Evolutionary conservation across 2,113 vertebrate species (phyloP), one percentile per base, ranked within the genome.

Genomic region (Piprites chloris): DNA sequence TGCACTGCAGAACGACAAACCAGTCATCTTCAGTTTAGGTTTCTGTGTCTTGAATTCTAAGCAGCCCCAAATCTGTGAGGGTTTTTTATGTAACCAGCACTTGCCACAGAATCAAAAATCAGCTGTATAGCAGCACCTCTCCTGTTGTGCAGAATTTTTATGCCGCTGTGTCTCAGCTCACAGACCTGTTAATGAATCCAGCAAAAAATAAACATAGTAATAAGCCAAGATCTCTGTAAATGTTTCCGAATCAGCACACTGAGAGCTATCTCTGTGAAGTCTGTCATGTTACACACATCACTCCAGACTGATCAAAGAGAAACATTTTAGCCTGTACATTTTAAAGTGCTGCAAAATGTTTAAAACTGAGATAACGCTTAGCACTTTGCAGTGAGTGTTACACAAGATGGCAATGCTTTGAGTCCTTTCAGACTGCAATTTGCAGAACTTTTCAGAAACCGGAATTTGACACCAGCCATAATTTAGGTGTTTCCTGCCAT

Each of bases 201-300:
- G 76, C 56, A 86, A 92, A 58, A 96, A 85, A 96, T n/a, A 94
- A 94, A 92, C 47, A 74, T 55, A 44, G 61, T 49, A 93, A 93
- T 81, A 90, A 93, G 63, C 30, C 41, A 72, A 77, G 63, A 66
- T 81, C 50, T 81, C 58, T 71, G 21, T 63, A 90, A 71, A 71
- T 65, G 44, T 93, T 95, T 81, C 85, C 75, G 52, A 94, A 71
- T 33, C 65, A 68, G 65, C 44, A 71, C 68, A 42, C 11, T 55
- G 32, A 63, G 52, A 90, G 28, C 35, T 93, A 75, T 83, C 79
- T 90, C 67, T 71, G 2, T 67, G 39, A 90, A 88, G 79, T 75
- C 92, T 93, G 85, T 88, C 85, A 56, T 80, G 42, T 80, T 52
- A 79, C 2, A 76, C 55, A 74, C 56, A 93, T 91, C 65, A 22